phyloP scores from a whole-genome alignment of 2,888 invertebrate species.

The Drosophila atroscutellata region DNA sequence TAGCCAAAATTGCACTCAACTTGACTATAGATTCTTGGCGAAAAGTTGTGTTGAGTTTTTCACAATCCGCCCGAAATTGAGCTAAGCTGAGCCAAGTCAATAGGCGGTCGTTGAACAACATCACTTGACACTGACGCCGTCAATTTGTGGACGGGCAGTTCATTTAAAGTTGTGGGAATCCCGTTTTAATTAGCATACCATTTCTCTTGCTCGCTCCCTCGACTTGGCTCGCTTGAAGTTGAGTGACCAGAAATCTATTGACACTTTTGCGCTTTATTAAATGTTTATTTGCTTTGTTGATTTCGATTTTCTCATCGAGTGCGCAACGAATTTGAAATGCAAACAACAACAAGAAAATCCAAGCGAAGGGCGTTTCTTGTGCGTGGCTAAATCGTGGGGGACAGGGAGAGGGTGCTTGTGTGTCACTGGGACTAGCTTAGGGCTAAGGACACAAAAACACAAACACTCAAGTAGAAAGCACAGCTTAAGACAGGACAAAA shows the following conservation, averaged over 20 bases:
- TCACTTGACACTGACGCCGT: constrained; percentile 50
- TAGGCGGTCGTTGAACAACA: constrained; percentile 30
- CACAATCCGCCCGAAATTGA: constrained; percentile 52
- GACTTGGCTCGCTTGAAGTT: background rate
- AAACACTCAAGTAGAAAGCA: constrained; percentile 6
- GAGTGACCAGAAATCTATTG: constrained; percentile 69
- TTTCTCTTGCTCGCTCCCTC: background rate
- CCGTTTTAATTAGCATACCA: constrained; percentile 73
- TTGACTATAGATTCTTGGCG: constrained; percentile 45
- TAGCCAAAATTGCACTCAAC: constrained; percentile 45
- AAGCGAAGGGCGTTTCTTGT: constrained; percentile 19
- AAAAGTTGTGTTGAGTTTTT: constrained; percentile 57
- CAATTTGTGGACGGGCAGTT: constrained; percentile 66
- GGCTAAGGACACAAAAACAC: constrained; percentile 33
- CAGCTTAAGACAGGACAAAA: constrained; percentile 16
- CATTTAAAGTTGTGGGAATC: constrained; percentile 69
- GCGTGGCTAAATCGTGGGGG: constrained; percentile 13
- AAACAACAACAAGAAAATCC: constrained; percentile 56
- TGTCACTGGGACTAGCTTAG: constrained; percentile 39
- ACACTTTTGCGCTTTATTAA: constrained; percentile 75
- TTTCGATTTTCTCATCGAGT: constrained; percentile 73
- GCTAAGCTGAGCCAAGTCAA: constrained; percentile 56
- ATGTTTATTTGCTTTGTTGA: constrained; percentile 80
- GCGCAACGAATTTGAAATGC: constrained; percentile 76
- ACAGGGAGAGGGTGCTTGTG: background rate